These are phyloP conservation scores for Eudorcas thomsonii DNA, from an alignment of 2,113 vertebrate species.

Conservation along the genomic window DNA sequence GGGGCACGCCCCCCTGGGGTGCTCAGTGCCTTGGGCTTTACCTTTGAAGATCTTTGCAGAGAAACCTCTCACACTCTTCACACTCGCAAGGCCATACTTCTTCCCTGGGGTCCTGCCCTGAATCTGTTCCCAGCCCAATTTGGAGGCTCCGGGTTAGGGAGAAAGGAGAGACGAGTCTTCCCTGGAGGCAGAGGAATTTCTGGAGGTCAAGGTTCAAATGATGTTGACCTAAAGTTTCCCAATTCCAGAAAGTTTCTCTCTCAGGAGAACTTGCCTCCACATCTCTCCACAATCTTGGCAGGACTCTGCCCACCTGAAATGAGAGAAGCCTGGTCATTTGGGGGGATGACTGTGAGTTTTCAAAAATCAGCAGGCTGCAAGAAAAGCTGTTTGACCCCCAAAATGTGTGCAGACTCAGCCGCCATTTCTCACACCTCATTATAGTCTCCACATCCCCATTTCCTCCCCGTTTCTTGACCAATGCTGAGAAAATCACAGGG, in stretches of 20 bases:
- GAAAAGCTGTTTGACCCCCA: not conserved
- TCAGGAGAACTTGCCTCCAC: not conserved
- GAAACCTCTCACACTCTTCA: slow-evolving; percentile 16
- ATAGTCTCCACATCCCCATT: not conserved
- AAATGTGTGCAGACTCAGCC: not conserved
- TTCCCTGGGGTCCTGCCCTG: slow-evolving; percentile 49
- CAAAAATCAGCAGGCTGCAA: not conserved
- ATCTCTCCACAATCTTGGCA: not conserved
- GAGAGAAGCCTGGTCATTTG: not conserved
- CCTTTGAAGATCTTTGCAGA: slow-evolving; percentile 72
- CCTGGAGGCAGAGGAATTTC: slow-evolving; percentile 47
- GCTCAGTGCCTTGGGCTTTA: slow-evolving; percentile 44
- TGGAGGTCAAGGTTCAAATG: slow-evolving; percentile 55
- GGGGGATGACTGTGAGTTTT: not conserved
- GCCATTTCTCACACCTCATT: not conserved
- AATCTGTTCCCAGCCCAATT: slow-evolving; percentile 54
- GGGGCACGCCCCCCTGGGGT: slow-evolving; percentile 1
- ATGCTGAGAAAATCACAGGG: not conserved
- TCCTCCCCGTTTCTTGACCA: too few species aligned
- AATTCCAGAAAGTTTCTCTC: not conserved
- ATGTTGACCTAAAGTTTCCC: slow-evolving; percentile 25
- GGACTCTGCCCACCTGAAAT: not conserved
- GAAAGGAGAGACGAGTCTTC: not conserved
- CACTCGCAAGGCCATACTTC: slow-evolving; percentile 29
- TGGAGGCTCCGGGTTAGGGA: not conserved